Conservation (phyloP, 2,797 vertebrate species). For the Notolabrus celidotus region DNA sequence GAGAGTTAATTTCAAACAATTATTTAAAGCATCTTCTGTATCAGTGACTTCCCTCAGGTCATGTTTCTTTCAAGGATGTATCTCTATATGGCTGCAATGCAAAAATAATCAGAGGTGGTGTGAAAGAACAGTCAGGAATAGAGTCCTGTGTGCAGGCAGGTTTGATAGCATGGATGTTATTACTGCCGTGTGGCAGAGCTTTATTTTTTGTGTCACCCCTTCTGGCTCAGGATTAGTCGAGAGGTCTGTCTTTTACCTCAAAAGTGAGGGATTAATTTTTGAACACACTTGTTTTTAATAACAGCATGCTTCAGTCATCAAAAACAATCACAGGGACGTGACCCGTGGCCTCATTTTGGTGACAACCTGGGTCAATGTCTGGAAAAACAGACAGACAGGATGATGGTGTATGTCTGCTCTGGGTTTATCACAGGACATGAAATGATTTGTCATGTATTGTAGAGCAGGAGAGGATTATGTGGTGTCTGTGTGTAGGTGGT, state of each 20-base stretch:
- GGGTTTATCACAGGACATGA: conserved; percentile 35
- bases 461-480: conserved; percentile 62
- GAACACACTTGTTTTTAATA: conserved; percentile 23
- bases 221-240: conserved; percentile 6
- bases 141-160: not conserved
- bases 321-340: conserved; percentile 22
- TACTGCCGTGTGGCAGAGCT: not conserved
- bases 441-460: conserved; percentile 41
- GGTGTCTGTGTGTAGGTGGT: conserved; percentile 41
- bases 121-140: not conserved
- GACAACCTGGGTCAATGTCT: conserved; percentile 54
- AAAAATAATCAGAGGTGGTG: not conserved
- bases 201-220: not conserved
- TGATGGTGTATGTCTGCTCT: conserved; percentile 10
- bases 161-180: conserved; percentile 4
- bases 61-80: conserved; percentile 6
- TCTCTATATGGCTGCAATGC: not conserved
- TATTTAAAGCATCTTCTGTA: not conserved
- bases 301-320: conserved; percentile 8
- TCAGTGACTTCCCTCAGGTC: not conserved
- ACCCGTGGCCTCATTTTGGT: conserved; percentile 29
- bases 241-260: conserved; percentile 14
- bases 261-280: conserved; percentile 32
- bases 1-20: too few species aligned
- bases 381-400: conserved; percentile 24